These are phyloP conservation scores for Dendrocincla fuliginosa DNA, from an alignment of 2,797 vertebrate species.

Conservation along the genomic window DNA sequence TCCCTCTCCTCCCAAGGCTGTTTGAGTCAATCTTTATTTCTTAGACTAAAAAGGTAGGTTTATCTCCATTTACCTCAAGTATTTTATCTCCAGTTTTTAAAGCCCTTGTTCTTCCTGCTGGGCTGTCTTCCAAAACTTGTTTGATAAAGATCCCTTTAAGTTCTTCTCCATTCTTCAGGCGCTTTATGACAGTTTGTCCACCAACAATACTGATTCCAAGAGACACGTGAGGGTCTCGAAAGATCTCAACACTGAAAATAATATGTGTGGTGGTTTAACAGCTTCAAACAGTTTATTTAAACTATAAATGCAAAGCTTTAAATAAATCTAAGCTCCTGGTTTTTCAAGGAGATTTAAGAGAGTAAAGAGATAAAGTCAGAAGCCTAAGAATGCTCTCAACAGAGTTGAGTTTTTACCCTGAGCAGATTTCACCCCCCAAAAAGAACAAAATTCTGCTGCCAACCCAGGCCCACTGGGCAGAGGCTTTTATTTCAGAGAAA, in stretches of 20 bases:
- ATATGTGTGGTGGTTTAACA: not conserved
- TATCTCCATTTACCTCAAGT: slow-evolving; percentile 84
- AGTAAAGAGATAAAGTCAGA: not conserved
- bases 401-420: not conserved
- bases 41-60: not conserved
- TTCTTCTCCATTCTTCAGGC: slow-evolving; percentile 94
- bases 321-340: not conserved
- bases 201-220: slow-evolving; percentile 97
- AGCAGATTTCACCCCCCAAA: not conserved
- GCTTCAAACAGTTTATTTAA: slow-evolving; percentile 5
- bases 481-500: not conserved
- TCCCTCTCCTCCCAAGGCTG: not conserved
- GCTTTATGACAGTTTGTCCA: slow-evolving; percentile 90
- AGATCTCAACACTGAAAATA: slow-evolving; percentile 88
- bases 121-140: slow-evolving; percentile 90
- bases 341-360: slow-evolving; percentile 28
- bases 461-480: not conserved
- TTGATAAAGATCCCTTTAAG: slow-evolving; percentile 98
- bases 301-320: not conserved
- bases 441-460: not conserved
- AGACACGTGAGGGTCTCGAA: slow-evolving; percentile 84
- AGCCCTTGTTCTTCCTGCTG: slow-evolving; percentile 83
- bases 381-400: not conserved
- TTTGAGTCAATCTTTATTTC: not conserved
- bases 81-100: slow-evolving; percentile 98